These are phyloP conservation scores for Heliconius eleuchia DNA, from an alignment of 1,140 invertebrate genomes.

Conservation along the genomic window DNA sequence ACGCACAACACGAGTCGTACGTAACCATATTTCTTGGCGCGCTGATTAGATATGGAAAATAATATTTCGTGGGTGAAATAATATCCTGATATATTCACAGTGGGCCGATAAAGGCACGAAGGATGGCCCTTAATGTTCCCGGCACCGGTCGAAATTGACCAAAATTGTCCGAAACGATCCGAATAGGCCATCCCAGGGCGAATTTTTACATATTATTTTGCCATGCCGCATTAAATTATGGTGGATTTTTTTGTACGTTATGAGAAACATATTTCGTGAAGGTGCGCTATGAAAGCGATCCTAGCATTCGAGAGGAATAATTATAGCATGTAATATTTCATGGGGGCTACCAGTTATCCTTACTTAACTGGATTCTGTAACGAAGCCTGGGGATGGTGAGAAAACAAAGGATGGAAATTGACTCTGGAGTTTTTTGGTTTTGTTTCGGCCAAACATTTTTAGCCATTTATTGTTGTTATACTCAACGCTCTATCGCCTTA, in stretches of 20 bases:
- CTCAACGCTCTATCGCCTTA: background rate
- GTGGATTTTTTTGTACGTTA: conserved; percentile 61
- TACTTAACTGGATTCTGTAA: conserved; percentile 32
- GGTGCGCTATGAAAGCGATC: conserved; percentile 58
- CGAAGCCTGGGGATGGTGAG: conserved; percentile 17
- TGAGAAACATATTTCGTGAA: conserved; percentile 71
- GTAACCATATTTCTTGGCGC: conserved; percentile 60
- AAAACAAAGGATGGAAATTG: conserved; percentile 24
- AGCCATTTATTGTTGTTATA: background rate
- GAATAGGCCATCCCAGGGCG: conserved; percentile 49
- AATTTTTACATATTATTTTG: conserved; percentile 75
- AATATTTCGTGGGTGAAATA: conserved; percentile 66
- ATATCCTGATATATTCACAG: conserved; percentile 68
- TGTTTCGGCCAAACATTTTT: conserved; percentile 19
- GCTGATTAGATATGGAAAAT: conserved; percentile 74
- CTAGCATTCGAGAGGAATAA: conserved; percentile 61
- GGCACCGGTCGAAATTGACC: conserved; percentile 60
- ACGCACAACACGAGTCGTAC: conserved; percentile 42
- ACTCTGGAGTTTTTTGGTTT: conserved; percentile 6
- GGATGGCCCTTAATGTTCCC: conserved; percentile 64
- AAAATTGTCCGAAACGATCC: conserved; percentile 56
- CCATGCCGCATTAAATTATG: conserved; percentile 68
- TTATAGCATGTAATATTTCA: conserved; percentile 51
- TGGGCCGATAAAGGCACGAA: conserved; percentile 63
- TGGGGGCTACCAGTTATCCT: conserved; percentile 32